A percentile compares a stretch with the other conserved stretches of the same genome.
These are phyloP conservation scores for Anguilla anguilla DNA, from an alignment of 2,797 vertebrate genomes.

Conservation along the genomic window DNA sequence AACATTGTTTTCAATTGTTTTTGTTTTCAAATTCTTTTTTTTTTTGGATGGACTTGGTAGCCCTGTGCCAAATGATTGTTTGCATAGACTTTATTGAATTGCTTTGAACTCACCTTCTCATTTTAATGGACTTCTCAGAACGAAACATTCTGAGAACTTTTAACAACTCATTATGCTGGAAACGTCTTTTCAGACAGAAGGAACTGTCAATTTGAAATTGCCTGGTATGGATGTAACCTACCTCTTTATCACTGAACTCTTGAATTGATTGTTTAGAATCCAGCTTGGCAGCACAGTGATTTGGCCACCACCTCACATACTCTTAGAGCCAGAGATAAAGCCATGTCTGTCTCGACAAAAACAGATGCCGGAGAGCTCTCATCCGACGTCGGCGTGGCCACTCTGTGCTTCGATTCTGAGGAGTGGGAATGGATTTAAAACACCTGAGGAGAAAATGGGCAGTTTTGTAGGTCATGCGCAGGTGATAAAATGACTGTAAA, in stretches of 20 bases:
- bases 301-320: neutral
- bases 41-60: neutral
- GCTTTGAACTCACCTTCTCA: neutral
- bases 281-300: neutral
- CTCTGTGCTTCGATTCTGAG: neutral
- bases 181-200: neutral
- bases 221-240: neutral
- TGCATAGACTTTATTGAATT: neutral
- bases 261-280: neutral
- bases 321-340: neutral
- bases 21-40: neutral
- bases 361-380: neutral
- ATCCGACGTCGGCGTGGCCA: neutral
- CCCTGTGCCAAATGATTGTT: neutral
- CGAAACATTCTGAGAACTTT: neutral
- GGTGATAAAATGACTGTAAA: constrained; percentile 2
- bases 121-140: neutral
- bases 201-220: constrained; percentile 9
- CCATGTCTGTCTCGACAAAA: neutral
- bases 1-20: neutral
- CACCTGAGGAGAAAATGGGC: neutral
- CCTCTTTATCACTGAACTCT: constrained; percentile 3
- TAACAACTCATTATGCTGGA: neutral
- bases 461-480: neutral
- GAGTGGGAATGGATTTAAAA: neutral